Evolutionary conservation across 2,888 invertebrate species (phyloP).

Genomic region (Bombylius major): DNA sequence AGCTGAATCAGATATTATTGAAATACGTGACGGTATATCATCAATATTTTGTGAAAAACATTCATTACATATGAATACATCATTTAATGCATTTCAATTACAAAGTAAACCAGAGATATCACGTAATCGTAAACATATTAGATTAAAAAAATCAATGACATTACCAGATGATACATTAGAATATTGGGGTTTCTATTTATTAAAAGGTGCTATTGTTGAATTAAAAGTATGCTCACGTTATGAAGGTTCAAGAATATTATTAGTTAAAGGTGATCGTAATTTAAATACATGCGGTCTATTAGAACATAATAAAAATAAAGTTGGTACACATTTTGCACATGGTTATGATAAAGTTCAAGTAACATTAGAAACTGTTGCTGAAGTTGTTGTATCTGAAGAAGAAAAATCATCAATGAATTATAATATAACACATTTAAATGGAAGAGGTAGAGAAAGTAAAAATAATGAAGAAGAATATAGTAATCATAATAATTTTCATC

Average conservation of each 20-base stretch:
- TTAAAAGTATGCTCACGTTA: constrained; percentile 69
- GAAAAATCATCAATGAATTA: constrained; percentile 12
- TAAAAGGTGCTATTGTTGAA: constrained; percentile 63
- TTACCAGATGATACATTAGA: constrained; percentile 75
- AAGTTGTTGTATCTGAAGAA: constrained; percentile 21
- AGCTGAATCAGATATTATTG: constrained; percentile 73
- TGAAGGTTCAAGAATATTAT: constrained; percentile 65
- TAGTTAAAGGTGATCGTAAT: constrained; percentile 67
- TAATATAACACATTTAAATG: constrained; percentile 1
- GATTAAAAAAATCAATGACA: constrained; percentile 67
- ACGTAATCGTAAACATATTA: constrained; percentile 56
- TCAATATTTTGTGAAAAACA: constrained; percentile 71
- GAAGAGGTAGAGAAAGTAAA: not conserved
- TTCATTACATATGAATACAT: constrained; percentile 60
- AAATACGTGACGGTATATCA: constrained; percentile 70
- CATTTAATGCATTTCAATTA: constrained; percentile 61
- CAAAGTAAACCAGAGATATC: constrained; percentile 56
- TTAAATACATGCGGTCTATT: constrained; percentile 65
- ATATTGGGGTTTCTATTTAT: constrained; percentile 78
- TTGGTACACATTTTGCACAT: constrained; percentile 40
- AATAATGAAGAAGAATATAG: constrained; percentile 16
- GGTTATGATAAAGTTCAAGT: constrained; percentile 39
- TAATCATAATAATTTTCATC: constrained; percentile 16
- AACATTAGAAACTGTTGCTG: constrained; percentile 46
- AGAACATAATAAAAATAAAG: constrained; percentile 53